Evolutionary conservation across 2,113 vertebrate species (phyloP), one percentile per base, ranked within the genome.

Genomic region (Catharus minimus): DNA sequence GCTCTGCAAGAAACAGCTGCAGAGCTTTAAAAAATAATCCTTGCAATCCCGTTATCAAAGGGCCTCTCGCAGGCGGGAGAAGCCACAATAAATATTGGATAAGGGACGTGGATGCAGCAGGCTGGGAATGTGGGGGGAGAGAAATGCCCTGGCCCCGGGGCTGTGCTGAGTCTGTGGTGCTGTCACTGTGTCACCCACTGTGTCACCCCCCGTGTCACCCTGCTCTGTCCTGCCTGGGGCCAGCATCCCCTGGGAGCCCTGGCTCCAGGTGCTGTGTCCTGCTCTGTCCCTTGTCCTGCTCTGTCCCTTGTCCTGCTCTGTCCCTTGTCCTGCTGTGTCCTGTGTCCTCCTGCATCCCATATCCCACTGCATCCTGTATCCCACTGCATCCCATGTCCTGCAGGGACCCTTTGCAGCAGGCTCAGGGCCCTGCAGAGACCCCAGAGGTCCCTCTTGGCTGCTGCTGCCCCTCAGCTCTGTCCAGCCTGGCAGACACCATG

Each of bases 131-230:
- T 4, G 41, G 30, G 10, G 41, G n/a, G 7, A 55, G 86, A 20
- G 10, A 8, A 78, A 64, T 8, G 49, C 7, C 7, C 6, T 10
- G 4, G 52, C 26, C 66, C 22, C 0, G 5, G 11, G 46, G 43
- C 2, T 0, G 24, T 11, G 66, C 71, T 10, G 69, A 44, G 50
- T 10, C 11, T 64, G 50, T 0, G 0, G n/a, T 1, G 15, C 57
- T 46, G 49, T 24, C 55, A 22, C 75, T 24, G 46, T 47, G 46
- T 47, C 47, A 26, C 33, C 30, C 13, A 7, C 61, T 3, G 3
- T 36, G 47, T 23, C 47, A 49, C 33, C 30, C 13, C 7, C 61
- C 3, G 3, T 36, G 47, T 23, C 10, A 7, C 49, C 73, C 46
- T 57, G 41, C 82, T 30, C 14, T 33, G 20, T 58, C 67, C 78